A percentile compares a stretch with the other conserved stretches of the same genome.
Conservation (phyloP, 2,888 invertebrate species). For the Cylloceria caligata region DNA sequence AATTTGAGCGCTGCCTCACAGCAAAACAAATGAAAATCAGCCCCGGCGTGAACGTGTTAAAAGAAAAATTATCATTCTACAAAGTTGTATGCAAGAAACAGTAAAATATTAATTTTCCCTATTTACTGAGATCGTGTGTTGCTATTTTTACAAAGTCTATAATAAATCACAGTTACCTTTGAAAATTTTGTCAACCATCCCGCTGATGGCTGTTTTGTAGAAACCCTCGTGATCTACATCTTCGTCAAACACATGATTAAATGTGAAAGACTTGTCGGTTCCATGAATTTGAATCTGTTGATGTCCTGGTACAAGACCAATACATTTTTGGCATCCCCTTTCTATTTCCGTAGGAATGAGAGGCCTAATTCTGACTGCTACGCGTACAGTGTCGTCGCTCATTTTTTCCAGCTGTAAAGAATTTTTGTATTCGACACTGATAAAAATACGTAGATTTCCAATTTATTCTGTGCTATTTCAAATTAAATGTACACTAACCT, state of each 20-base stretch:
- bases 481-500: not conserved
- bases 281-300: constrained; percentile 90
- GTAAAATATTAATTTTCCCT: too few species aligned
- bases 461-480: not conserved
- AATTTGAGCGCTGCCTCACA: too few species aligned
- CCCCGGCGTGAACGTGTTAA: too few species aligned
- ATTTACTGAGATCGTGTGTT: too few species aligned
- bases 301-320: constrained; percentile 88
- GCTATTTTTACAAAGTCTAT: too few species aligned
- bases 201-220: constrained; percentile 90
- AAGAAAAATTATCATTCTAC: too few species aligned
- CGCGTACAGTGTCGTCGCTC: constrained; percentile 87
- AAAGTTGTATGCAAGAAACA: too few species aligned
- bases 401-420: constrained; percentile 25
- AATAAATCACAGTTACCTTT: constrained; percentile 87
- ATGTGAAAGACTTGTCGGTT: constrained; percentile 91
- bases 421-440: not conserved
- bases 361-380: constrained; percentile 94
- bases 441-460: not conserved
- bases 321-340: constrained; percentile 91
- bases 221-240: constrained; percentile 90
- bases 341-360: constrained; percentile 90
- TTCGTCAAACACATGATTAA: constrained; percentile 92
- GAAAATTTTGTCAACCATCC: constrained; percentile 91
- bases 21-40: too few species aligned